phyloP scores from a whole-genome alignment of 2,888 invertebrate genomes.

The Dryobotodes eremita region DNA sequence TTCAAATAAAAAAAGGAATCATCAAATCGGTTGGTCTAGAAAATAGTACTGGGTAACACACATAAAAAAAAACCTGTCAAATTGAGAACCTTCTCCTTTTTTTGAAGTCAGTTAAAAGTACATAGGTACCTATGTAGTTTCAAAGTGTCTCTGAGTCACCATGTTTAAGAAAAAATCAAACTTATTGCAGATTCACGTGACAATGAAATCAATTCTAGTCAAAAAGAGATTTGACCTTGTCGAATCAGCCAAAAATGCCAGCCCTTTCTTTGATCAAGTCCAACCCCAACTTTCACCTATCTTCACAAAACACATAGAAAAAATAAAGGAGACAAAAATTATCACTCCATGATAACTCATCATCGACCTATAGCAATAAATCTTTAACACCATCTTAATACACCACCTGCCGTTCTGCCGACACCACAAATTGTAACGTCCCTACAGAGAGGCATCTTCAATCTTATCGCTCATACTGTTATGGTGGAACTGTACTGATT shows the following conservation, averaged over 20 bases:
- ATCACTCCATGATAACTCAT: conserved; percentile 49
- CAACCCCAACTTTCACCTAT: too few species aligned
- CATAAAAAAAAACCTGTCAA: too few species aligned
- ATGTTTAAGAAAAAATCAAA: neutral
- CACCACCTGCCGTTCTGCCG: conserved; percentile 48
- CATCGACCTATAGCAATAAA: conserved; percentile 35
- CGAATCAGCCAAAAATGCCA: neutral
- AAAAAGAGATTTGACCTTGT: neutral
- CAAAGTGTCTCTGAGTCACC: neutral
- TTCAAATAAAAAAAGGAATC: too few species aligned
- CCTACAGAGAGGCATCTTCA: conserved; percentile 44
- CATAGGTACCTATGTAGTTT: neutral
- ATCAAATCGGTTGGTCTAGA: too few species aligned
- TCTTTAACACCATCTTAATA: conserved; percentile 42
- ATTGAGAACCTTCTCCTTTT: too few species aligned
- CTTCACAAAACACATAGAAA: neutral
- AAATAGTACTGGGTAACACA: too few species aligned
- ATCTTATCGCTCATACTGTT: conserved; percentile 53
- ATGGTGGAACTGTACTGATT: conserved; percentile 57
- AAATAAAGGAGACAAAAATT: conserved; percentile 7
- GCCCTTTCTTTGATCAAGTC: too few species aligned
- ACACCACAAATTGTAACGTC: conserved; percentile 59
- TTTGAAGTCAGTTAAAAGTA: too few species aligned
- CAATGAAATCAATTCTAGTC: neutral
- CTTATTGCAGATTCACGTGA: too few species aligned